phyloP scores from a whole-genome alignment of 2,888 invertebrate genomes.

The Archips crataeganus region DNA sequence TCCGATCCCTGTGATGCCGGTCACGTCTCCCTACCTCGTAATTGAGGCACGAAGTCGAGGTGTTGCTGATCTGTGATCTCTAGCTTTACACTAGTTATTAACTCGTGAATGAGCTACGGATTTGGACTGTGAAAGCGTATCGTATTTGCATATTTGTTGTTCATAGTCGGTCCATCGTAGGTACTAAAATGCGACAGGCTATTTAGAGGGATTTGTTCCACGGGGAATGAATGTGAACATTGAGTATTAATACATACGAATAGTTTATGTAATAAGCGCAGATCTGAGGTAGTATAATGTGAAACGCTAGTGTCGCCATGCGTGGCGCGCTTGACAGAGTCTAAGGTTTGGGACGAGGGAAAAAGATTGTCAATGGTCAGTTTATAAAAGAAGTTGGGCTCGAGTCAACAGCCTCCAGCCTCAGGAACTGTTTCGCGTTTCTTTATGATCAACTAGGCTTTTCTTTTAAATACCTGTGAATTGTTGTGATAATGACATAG shows the following conservation, averaged over 20 bases:
- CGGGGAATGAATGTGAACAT: not conserved
- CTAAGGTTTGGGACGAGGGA: too few relatives aligned
- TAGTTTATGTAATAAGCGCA: too few relatives aligned
- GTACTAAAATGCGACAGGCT: not conserved
- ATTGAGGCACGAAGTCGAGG: conserved; percentile 65
- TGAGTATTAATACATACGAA: not conserved
- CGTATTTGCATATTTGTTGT: conserved; percentile 39
- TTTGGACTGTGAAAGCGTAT: conserved; percentile 40
- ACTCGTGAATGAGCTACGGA: conserved; percentile 49
- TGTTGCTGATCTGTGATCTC: conserved; percentile 66
- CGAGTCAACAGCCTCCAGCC: too few relatives aligned
- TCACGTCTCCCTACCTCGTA: conserved; percentile 70
- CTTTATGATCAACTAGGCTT: too few relatives aligned
- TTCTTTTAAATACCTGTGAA: too few relatives aligned
- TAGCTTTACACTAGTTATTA: conserved; percentile 56
- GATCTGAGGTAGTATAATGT: too few relatives aligned
- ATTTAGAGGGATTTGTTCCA: conserved; percentile 10
- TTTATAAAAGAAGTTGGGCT: too few relatives aligned
- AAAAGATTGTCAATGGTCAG: too few relatives aligned
- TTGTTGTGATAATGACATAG: too few relatives aligned
- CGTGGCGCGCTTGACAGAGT: too few relatives aligned
- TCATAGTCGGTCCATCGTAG: not conserved
- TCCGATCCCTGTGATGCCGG: conserved; percentile 68
- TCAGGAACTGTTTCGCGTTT: too few relatives aligned
- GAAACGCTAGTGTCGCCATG: too few relatives aligned